Percentiles rank a stretch among this genome's conserved stretches.
phyloP scores from a whole-genome alignment of 2,888 invertebrate species.

The Ceramica pisi region DNA sequence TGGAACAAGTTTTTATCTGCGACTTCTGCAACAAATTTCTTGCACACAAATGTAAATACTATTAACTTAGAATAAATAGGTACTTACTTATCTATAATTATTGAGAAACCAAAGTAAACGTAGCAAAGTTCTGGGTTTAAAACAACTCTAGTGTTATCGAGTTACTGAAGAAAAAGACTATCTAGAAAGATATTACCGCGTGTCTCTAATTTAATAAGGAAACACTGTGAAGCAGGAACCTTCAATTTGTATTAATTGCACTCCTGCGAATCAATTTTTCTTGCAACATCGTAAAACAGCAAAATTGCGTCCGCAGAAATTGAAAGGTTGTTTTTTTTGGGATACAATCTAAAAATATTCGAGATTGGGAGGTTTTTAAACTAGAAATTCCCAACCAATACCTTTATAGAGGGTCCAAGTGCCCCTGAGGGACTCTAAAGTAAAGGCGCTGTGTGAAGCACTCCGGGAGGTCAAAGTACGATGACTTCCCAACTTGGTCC shows the following conservation, averaged over 20 bases:
- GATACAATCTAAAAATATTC: slow-evolving; percentile 22
- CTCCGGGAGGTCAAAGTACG: slow-evolving; percentile 50
- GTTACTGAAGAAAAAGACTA: background rate
- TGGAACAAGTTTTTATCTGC: slow-evolving; percentile 36
- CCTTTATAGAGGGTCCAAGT: slow-evolving; percentile 39
- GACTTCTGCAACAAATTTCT: slow-evolving; percentile 10
- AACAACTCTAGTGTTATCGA: background rate
- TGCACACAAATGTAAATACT: too few species aligned
- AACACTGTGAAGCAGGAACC: background rate
- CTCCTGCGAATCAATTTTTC: background rate
- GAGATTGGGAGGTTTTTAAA: slow-evolving; percentile 30
- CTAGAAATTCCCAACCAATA: slow-evolving; percentile 39
- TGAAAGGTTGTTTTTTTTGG: background rate
- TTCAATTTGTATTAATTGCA: slow-evolving; percentile 1
- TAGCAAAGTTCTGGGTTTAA: background rate
- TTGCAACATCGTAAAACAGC: background rate
- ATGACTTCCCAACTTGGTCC: slow-evolving; percentile 32
- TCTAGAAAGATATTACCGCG: background rate
- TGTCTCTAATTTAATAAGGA: background rate
- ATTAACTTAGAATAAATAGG: background rate
- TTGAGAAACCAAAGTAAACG: background rate
- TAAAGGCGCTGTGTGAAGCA: slow-evolving; percentile 27
- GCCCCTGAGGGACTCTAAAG: slow-evolving; percentile 44
- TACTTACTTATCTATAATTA: background rate
- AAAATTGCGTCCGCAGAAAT: background rate